These are phyloP conservation scores for Notoglanidium macrostoma DNA, from an alignment of 2,797 vertebrate genomes.

Conservation along the genomic window DNA sequence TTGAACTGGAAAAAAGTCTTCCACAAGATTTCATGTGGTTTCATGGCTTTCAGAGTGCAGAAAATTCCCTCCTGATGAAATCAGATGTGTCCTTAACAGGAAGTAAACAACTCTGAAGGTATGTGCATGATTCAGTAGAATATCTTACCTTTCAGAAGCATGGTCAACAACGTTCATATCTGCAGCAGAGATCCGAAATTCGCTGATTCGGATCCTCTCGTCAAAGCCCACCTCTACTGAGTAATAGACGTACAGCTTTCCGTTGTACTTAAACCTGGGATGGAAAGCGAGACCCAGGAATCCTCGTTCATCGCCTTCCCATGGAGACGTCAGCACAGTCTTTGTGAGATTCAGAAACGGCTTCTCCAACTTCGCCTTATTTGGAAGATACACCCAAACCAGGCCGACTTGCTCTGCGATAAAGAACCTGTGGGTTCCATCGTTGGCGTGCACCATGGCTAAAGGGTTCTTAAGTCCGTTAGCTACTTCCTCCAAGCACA, in stretches of 20 bases:
- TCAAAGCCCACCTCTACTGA: constrained; percentile 83
- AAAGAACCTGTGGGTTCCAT: constrained; percentile 92
- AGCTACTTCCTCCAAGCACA: constrained; percentile 89
- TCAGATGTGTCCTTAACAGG: not conserved
- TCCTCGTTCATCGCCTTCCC: constrained; percentile 95
- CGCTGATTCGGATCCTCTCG: constrained; percentile 93
- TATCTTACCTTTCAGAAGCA: constrained; percentile 86
- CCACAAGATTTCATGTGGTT: not conserved
- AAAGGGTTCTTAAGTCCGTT: constrained; percentile 89
- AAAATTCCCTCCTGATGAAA: constrained; percentile 2
- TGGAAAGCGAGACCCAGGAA: constrained; percentile 92
- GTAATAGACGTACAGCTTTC: constrained; percentile 93
- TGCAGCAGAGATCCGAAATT: constrained; percentile 85
- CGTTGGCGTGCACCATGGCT: constrained; percentile 90
- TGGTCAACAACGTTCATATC: constrained; percentile 91
- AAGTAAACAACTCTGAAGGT: not conserved
- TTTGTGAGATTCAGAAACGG: constrained; percentile 91
- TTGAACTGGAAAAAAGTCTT: not conserved
- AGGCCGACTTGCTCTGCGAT: constrained; percentile 92
- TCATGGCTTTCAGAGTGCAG: not conserved
- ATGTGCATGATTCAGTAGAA: not conserved
- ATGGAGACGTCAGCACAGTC: constrained; percentile 89
- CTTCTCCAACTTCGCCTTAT: constrained; percentile 79
- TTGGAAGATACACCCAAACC: constrained; percentile 90
- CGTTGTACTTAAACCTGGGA: constrained; percentile 84